Evolutionary conservation across 1,140 invertebrate genomes (phyloP), one percentile per base, ranked within the genome.

Genomic region (Zaprionus nigranus): DNA sequence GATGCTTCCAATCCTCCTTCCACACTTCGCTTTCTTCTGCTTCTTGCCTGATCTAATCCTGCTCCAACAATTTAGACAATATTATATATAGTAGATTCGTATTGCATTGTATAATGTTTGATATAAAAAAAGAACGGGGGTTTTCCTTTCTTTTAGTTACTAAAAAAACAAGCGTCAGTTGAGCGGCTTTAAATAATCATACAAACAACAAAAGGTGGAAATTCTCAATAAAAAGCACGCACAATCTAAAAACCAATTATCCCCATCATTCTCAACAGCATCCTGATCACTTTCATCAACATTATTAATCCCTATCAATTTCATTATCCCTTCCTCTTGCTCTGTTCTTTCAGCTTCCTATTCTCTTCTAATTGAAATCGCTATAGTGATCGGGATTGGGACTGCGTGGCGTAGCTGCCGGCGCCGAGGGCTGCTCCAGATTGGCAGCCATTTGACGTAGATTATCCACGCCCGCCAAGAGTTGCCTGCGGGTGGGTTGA

Each of bases 381-480:
- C 72, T 78, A 60, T 81, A 92, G 38, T 72, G 66, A 72, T 92
- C 88, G 11, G 78, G 57, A 74, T 84, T 81, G 5, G 91, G 88
- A 82, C 85, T 91, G 20, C 78, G 53, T 9, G 76, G 79, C 58
- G 81, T 79, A 40, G 78, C 43, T 51, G 70, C 73, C 61, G 68
- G 74, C 13, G 60, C 63, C 51, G 17, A 24, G 9, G 78, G 77
- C 59, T 77, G 88, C 20, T 91, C 91, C 20, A 92, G 68, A 58
- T 79, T 87, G 12, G 91, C 85, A 3, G 91, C 91, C 80, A 96
- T 94, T 68, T 95, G 93, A 75, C 95, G 93, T 43, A 96, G 91
- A 93, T 95, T 96, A 72, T 95, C 94, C 24, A 96, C 95, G 34
- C 95, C 95, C 43, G 93, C 94, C 81, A 96, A 93, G 38, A 96